phyloP scores from a whole-genome alignment of 2,113 vertebrate genomes.

The Cisticola juncidis region DNA sequence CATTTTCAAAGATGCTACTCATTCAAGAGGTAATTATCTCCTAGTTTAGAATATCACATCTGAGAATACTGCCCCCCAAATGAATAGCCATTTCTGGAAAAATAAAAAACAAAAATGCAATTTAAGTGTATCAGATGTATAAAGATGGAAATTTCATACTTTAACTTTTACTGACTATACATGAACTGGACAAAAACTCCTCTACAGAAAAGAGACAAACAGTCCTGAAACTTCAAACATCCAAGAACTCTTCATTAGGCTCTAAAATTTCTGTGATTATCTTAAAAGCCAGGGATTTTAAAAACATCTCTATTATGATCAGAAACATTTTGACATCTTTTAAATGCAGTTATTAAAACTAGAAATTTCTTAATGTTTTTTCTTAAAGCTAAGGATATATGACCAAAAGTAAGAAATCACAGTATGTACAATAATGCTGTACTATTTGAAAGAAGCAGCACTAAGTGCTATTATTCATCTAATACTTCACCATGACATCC shows the following conservation, averaged over 20 bases:
- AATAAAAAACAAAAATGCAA: background rate
- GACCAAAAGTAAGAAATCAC: background rate
- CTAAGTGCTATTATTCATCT: background rate
- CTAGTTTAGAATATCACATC: background rate
- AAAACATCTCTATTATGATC: background rate
- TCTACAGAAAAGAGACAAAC: background rate
- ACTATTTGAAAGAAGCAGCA: background rate
- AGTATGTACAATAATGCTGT: background rate
- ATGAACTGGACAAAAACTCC: background rate
- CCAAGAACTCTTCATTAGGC: background rate
- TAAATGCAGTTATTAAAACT: background rate
- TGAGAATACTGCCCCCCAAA: background rate
- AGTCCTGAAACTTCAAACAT: background rate
- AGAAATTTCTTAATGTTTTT: background rate
- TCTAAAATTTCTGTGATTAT: background rate
- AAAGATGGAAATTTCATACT: background rate
- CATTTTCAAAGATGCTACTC: conserved; percentile 18
- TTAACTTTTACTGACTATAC: background rate
- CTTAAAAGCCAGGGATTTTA: background rate
- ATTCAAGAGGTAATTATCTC: conserved; percentile 30
- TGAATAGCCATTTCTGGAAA: conserved; percentile 10
- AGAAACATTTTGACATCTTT: background rate
- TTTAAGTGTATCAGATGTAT: background rate
- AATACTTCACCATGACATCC: background rate
- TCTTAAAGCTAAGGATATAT: background rate